These are phyloP conservation scores for Tolypeutes matacus DNA, from an alignment of 2,797 vertebrate genomes.

Conservation along the genomic window DNA sequence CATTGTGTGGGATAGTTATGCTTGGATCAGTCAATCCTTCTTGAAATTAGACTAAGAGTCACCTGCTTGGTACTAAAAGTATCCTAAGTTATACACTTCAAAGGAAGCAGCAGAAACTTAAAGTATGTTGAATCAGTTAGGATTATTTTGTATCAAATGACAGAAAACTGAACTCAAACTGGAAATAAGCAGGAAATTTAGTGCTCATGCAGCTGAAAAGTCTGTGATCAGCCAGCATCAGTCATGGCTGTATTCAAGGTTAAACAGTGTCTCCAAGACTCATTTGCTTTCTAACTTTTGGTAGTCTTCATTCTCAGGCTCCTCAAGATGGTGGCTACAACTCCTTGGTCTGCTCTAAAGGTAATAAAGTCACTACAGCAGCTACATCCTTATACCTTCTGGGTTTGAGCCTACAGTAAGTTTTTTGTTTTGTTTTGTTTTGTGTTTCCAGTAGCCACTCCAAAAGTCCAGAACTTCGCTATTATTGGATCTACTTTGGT, in stretches of 20 bases:
- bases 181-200: background rate
- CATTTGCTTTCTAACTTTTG: background rate
- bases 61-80: background rate
- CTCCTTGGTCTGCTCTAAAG: background rate
- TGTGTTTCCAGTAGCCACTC: background rate
- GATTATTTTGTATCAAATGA: background rate
- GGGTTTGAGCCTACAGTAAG: background rate
- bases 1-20: too few relatives aligned
- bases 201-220: background rate
- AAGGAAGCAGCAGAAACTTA: background rate
- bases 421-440: background rate
- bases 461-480: background rate
- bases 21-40: background rate
- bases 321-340: background rate
- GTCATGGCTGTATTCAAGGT: background rate
- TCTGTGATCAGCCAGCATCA: background rate
- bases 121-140: background rate
- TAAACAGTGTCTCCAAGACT: background rate
- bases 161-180: background rate
- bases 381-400: background rate
- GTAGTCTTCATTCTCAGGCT: background rate
- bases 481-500: too few relatives aligned
- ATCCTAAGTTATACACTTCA: background rate
- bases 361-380: rapidly evolving
- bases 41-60: background rate